Evolutionary conservation across 2,797 vertebrate genomes (phyloP).

Genomic region (Lutjanus campechanus): DNA sequence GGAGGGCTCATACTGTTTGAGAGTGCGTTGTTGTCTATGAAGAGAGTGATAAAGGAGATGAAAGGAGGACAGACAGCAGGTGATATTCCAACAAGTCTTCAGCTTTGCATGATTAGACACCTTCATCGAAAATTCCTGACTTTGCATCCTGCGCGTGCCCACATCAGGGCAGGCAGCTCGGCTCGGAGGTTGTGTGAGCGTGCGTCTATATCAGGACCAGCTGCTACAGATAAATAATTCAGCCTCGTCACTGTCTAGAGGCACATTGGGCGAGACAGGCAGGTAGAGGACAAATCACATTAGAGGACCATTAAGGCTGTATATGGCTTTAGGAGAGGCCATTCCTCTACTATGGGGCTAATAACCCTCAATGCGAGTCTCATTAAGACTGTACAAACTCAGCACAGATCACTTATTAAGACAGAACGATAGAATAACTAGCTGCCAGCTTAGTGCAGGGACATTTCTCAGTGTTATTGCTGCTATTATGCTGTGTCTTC

Average conservation of each 20-base stretch:
- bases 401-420: conserved; percentile 62
- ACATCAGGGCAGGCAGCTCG: conserved; percentile 17
- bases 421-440: conserved; percentile 50
- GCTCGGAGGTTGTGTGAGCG: conserved; percentile 18
- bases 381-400: conserved; percentile 73
- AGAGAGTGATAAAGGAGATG: background rate
- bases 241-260: conserved; percentile 76
- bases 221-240: conserved; percentile 79
- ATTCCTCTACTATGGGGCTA: conserved; percentile 58
- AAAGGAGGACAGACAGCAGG: conserved; percentile 37
- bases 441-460: conserved; percentile 36
- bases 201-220: conserved; percentile 60
- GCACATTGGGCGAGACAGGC: conserved; percentile 71
- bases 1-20: background rate
- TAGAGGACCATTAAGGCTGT: conserved; percentile 76
- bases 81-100: conserved; percentile 64
- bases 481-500: conserved; percentile 18
- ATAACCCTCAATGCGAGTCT: conserved; percentile 65
- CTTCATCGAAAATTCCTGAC: conserved; percentile 63
- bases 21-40: background rate
- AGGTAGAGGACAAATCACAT: conserved; percentile 81
- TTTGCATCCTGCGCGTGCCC: conserved; percentile 49
- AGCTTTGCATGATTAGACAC: conserved; percentile 47
- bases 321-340: conserved; percentile 63
- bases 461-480: conserved; percentile 44